phyloP scores from a whole-genome alignment of 2,113 vertebrate genomes.

The Apeltes quadracus region DNA sequence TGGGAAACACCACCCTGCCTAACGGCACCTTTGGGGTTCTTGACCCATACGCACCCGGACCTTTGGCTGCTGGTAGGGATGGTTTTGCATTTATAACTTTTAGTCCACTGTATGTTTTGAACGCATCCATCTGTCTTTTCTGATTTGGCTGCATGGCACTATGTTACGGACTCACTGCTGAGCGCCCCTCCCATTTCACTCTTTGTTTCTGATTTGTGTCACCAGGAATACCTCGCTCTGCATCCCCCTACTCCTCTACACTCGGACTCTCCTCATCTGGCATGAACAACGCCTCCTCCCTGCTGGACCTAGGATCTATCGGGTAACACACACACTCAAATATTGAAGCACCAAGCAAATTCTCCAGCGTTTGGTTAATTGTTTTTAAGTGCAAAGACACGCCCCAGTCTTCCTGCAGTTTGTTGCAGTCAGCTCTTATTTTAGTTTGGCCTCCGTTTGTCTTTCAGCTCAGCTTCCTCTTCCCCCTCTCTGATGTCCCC shows the following conservation, averaged over 20 bases:
- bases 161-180: conserved; percentile 11
- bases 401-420: background rate
- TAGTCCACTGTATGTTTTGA: background rate
- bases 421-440: background rate
- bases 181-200: background rate
- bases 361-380: background rate
- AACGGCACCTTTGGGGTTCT: conserved; percentile 87
- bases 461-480: conserved; percentile 87
- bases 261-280: conserved; percentile 59
- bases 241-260: conserved; percentile 61
- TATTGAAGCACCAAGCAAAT: background rate
- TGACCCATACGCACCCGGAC: conserved; percentile 82
- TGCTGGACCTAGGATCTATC: conserved; percentile 91
- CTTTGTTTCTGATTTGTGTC: conserved; percentile 32
- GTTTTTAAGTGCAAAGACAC: background rate
- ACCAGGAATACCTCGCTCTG: conserved; percentile 66
- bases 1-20: conserved; percentile 85
- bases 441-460: conserved; percentile 8
- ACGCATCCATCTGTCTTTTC: background rate
- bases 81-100: conserved; percentile 5
- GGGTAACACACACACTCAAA: conserved; percentile 82
- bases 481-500: conserved; percentile 88
- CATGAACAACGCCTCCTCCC: conserved; percentile 85
- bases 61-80: conserved; percentile 58
- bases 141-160: background rate